Conservation (phyloP, 2,888 invertebrate species). For the Hermodice carunculata region DNA sequence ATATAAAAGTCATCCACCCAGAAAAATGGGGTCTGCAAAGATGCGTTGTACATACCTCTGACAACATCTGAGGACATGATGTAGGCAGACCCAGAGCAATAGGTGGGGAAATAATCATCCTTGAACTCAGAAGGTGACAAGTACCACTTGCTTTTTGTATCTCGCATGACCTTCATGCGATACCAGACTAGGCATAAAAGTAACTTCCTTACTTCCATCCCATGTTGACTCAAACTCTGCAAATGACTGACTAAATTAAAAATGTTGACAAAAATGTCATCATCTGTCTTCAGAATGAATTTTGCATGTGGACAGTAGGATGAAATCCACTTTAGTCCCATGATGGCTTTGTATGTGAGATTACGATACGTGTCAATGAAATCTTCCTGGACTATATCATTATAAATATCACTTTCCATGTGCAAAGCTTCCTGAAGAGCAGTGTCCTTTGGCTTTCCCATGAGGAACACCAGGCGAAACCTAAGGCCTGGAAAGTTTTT, state of each 20-base stretch:
- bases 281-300: constrained; percentile 70
- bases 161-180: constrained; percentile 68
- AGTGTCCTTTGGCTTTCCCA: constrained; percentile 53
- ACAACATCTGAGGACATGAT: constrained; percentile 78
- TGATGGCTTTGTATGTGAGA: constrained; percentile 70
- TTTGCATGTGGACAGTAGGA: constrained; percentile 60
- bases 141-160: constrained; percentile 70
- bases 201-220: too few species aligned
- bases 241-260: constrained; percentile 65
- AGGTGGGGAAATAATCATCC: constrained; percentile 67
- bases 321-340: constrained; percentile 69
- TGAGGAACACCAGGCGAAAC: constrained; percentile 61
- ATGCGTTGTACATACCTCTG: constrained; percentile 74
- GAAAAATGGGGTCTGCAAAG: constrained; percentile 79
- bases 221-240: background rate
- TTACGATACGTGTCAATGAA: constrained; percentile 70
- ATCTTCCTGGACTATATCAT: constrained; percentile 66
- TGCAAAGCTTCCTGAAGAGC: constrained; percentile 50
- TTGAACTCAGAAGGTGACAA: constrained; percentile 67
- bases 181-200: constrained; percentile 68
- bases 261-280: constrained; percentile 71
- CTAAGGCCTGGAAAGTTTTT: constrained; percentile 43
- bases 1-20: constrained; percentile 94
- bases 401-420: constrained; percentile 59
- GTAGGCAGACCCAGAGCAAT: constrained; percentile 71